Base-by-base conservation (phyloP, 1,140 invertebrate species). In the Drosophila obscura region DNA sequence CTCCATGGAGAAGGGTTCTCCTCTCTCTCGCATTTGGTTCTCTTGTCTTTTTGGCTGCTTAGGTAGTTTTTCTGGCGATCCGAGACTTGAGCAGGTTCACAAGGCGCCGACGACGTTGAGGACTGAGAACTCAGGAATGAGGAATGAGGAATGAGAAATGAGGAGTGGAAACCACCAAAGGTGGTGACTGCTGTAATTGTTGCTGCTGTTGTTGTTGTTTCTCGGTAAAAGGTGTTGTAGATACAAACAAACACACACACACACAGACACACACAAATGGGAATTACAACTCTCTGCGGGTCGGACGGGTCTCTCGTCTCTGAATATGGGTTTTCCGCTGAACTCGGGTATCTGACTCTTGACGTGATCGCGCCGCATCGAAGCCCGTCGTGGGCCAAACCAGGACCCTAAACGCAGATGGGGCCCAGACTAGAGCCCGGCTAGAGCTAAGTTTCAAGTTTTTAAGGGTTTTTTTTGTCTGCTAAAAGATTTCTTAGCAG, bases 121-220 rank as follows among this genome's bases (percentile, higher is more conserved):
- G 53, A 58, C 39, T 39, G 35, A 64, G 35, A 11, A 35, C 9
- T 35, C 8, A 0, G 9, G 9, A 9, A 11, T 35, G 31, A 28
- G 22, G 22, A 22, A 1, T 2, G 22, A 22, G 24, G 24, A n/a
- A n/a, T n/a, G n/a, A n/a, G 19, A 1, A 28, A 28, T 28, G 56
- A 63, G 55, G 65, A 74, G 64, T 81, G 69, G 45, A 87, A 85
- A 87, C 82, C 82, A 87, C 82, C 82, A 85, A 85, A 85, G 82
- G 82, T 85, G 82, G 82, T 85, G 82, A 85, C 82, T 85, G 82
- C 82, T 87, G 82, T 85, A 85, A 85, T 85, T 79, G 82, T 87
- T 82, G 80, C 80, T 80, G 78, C 65, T 80, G 76, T 80, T 80
- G 73, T 73, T 84, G 80, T 84, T 85, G 73, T 85, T 85, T 85